Conservation (phyloP, 2,888 invertebrate species). For the Tenthredo notha region DNA sequence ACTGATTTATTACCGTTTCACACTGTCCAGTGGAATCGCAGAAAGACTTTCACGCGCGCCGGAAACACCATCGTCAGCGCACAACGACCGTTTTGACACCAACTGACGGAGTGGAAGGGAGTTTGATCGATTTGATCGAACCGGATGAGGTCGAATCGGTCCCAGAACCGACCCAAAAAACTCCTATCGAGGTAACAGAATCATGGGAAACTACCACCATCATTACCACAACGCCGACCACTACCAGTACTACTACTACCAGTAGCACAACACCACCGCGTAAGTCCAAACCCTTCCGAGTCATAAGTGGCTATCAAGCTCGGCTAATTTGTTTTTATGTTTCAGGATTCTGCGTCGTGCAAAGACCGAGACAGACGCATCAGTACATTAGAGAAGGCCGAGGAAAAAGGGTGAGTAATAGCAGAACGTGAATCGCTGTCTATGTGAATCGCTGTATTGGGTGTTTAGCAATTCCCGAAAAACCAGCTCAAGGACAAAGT, state of each 20-base stretch:
- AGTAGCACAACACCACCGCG: conserved; percentile 79
- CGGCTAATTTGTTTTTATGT: not conserved
- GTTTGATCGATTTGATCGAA: conserved; percentile 72
- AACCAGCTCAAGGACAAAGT: not conserved
- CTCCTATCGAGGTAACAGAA: conserved; percentile 65
- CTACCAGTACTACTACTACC: conserved; percentile 68
- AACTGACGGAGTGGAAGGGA: conserved; percentile 78
- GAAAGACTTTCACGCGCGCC: conserved; percentile 89
- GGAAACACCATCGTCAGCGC: conserved; percentile 72
- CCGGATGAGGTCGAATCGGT: conserved; percentile 72
- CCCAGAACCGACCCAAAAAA: conserved; percentile 72
- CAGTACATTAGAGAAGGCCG: conserved; percentile 93
- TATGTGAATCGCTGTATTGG: no score
- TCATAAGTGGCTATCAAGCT: not conserved
- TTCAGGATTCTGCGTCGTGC: conserved; percentile 89
- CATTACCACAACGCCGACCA: conserved; percentile 75
- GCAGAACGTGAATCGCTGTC: not conserved
- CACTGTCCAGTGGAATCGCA: conserved; percentile 89
- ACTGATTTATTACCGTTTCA: conserved; percentile 39
- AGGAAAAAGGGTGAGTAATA: conserved; percentile 87
- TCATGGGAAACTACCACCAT: conserved; percentile 76
- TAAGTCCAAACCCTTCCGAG: conserved; percentile 64
- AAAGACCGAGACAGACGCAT: conserved; percentile 90
- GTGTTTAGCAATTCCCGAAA: not conserved
- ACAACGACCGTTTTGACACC: conserved; percentile 60